phyloP scores from a whole-genome alignment of 2,797 vertebrate genomes.

The Choloepus didactylus region DNA sequence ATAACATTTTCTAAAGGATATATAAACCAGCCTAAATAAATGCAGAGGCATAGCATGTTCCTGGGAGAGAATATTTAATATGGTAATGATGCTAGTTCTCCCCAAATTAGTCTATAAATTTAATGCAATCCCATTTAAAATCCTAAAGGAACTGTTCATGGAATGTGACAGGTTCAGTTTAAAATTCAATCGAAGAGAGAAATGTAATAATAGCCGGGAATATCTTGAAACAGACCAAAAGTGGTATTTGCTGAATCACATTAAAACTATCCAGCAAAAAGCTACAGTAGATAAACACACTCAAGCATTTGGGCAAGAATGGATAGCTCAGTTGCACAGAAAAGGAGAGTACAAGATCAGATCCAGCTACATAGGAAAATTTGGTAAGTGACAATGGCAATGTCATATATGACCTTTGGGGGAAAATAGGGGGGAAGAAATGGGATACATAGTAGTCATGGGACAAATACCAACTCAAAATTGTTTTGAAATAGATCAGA shows the following conservation, averaged over 20 bases:
- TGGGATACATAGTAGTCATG: not conserved
- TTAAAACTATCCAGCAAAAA: constrained; percentile 13
- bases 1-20: not conserved
- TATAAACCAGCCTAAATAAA: constrained; percentile 45
- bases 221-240: not conserved
- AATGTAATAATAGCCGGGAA: constrained; percentile 18
- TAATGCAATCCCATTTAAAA: not conserved
- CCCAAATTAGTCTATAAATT: constrained; percentile 45
- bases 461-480: not conserved
- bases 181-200: constrained; percentile 32
- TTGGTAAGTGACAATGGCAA: not conserved
- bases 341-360: not conserved
- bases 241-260: not conserved
- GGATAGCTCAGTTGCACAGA: not conserved
- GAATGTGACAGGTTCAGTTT: constrained; percentile 40
- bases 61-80: constrained; percentile 3
- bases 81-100: constrained; percentile 7
- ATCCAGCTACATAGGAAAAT: not conserved
- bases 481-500: constrained; percentile 20
- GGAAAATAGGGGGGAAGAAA: not conserved
- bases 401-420: not conserved
- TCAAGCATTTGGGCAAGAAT: not conserved
- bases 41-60: not conserved
- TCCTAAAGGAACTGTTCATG: constrained; percentile 24
- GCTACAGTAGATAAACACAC: not conserved